These are phyloP conservation scores for Squalus acanthias DNA, from an alignment of 2,797 vertebrate genomes.

Conservation along the genomic window DNA sequence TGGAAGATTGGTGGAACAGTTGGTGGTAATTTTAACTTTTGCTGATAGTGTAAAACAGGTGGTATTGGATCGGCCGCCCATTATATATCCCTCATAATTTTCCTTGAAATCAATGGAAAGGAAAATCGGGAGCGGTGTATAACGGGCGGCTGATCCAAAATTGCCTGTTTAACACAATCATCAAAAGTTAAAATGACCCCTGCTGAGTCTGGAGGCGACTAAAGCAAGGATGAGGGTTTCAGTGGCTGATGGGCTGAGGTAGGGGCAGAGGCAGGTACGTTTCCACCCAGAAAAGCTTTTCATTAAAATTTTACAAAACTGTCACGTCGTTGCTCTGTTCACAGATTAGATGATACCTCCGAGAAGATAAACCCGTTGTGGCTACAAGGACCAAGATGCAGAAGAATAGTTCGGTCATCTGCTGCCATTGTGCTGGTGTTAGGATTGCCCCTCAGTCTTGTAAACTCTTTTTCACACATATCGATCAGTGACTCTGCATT, in stretches of 20 bases:
- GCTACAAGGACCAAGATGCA: background rate
- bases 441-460: background rate
- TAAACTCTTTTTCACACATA: background rate
- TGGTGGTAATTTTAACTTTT: background rate
- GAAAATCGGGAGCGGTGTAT: background rate
- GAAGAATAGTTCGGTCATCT: background rate
- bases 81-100: background rate
- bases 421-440: background rate
- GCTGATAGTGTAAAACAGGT: background rate
- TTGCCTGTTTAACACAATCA: background rate
- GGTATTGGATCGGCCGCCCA: no score
- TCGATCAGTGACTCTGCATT: background rate
- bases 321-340: background rate
- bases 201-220: background rate
- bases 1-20: no score
- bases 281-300: background rate
- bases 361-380: background rate
- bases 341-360: background rate
- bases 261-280: background rate
- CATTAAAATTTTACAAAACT: background rate
- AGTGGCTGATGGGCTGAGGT: background rate
- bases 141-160: background rate
- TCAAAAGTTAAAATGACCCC: background rate
- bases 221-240: background rate
- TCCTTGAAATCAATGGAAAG: background rate